These are phyloP conservation scores for Periophthalmus modestus DNA, from an alignment of 2,113 vertebrate genomes.

Conservation along the genomic window DNA sequence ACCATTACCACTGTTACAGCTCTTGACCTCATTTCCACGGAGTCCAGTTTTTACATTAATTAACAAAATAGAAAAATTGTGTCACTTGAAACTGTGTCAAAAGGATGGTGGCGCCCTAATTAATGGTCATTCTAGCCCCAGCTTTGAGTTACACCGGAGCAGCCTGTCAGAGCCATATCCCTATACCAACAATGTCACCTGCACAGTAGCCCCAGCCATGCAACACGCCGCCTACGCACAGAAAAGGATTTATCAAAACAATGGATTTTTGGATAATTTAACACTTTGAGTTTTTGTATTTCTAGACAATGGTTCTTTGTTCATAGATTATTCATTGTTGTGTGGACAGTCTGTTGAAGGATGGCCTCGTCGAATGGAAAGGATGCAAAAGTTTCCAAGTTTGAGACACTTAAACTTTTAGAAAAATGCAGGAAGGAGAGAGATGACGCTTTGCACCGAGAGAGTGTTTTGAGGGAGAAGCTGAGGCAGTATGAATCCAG, in stretches of 20 bases:
- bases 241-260: slow-evolving; percentile 37
- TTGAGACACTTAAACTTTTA: slow-evolving; percentile 77
- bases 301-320: slow-evolving; percentile 13
- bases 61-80: slow-evolving; percentile 66
- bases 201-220: slow-evolving; percentile 39
- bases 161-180: slow-evolving; percentile 60
- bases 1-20: background rate
- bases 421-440: slow-evolving; percentile 80
- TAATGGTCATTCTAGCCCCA: slow-evolving; percentile 83
- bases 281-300: background rate
- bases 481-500: slow-evolving; percentile 72
- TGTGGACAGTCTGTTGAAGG: slow-evolving; percentile 18
- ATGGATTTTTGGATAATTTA: slow-evolving; percentile 19
- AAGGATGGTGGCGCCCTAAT: slow-evolving; percentile 73
- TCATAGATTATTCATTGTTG: slow-evolving; percentile 1
- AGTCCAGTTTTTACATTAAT: slow-evolving; percentile 57
- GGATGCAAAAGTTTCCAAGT: slow-evolving; percentile 71
- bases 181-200: slow-evolving; percentile 55
- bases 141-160: slow-evolving; percentile 78
- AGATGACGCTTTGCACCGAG: slow-evolving; percentile 77
- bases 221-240: slow-evolving; percentile 13
- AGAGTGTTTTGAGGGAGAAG: slow-evolving; percentile 73
- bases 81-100: slow-evolving; percentile 79
- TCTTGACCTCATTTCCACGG: slow-evolving; percentile 19
- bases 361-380: slow-evolving; percentile 70